Evolutionary conservation across 1,140 invertebrate species (phyloP), one percentile per base, ranked within the genome.

Genomic region (Cydia pomonella): DNA sequence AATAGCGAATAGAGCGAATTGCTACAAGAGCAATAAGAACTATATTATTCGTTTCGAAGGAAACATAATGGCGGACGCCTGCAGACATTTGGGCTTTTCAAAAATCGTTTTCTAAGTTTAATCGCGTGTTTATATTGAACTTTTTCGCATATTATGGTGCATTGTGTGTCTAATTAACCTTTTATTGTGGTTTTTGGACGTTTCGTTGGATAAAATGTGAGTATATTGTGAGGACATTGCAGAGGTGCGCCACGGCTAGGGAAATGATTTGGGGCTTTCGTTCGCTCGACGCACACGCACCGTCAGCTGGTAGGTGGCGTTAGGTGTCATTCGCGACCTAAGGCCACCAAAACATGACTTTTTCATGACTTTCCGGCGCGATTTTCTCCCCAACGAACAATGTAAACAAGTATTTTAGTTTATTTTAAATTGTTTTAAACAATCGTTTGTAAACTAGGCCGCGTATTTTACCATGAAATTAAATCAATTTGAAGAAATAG

Each of bases 261-360:
- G 92, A 93, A 93, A 93, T 93, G 92, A 93, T 91, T 93, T 93
- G 92, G 91, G 90, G 91, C 91, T 92, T 93, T 93, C 92, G 92
- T 93, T 91, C 87, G 80, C 71, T 33, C 80, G 92, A 93, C 92
- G 92, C 92, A 93, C 84, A 93, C 92, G 92, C 92, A 93, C 81
- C 84, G 84, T 85, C 90, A 92, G 92, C 91, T 93, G 83, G 87
- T 93, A 93, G 92, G 92, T 93, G 92, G 92, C 92, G 92, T 92
- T 93, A 89, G 87, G 84, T 87, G 90, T 89, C 90, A 90, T 81
- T 83, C 82, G 83, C 85, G 79, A 83, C 81, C 81, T 87, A 73
- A 85, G 74, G 86, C 80, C 80, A 91, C 80, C 88, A 91, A 92
- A 92, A 93, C 91, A 93, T 87, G 77, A 84, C 82, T 84, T 93